A percentile compares a stretch with the other conserved stretches of the same genome.
These are phyloP conservation scores for Lysandra coridon DNA, from an alignment of 2,888 invertebrate species.

Conservation along the genomic window DNA sequence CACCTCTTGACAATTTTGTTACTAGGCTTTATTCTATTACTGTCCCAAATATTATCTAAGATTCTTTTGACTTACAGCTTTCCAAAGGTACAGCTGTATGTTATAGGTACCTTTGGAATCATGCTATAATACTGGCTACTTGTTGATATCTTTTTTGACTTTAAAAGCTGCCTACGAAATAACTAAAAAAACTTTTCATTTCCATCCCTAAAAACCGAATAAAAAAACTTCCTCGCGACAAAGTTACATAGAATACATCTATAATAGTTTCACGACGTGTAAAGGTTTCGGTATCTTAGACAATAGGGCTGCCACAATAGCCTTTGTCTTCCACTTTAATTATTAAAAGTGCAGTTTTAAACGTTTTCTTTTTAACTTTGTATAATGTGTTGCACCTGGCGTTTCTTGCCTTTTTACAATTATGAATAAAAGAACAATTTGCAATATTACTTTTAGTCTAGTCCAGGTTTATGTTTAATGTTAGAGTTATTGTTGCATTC, in stretches of 20 bases:
- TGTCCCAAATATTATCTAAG: too few species aligned
- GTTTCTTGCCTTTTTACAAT: slow-evolving; percentile 33
- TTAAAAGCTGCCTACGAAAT: background rate
- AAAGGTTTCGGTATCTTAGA: slow-evolving; percentile 43
- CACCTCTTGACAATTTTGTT: too few species aligned
- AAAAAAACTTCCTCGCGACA: background rate
- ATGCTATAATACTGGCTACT: too few species aligned
- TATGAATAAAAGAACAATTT: slow-evolving; percentile 35
- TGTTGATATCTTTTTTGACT: background rate
- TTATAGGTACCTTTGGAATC: too few species aligned
- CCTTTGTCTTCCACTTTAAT: slow-evolving; percentile 41
- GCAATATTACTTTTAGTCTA: slow-evolving; percentile 34
- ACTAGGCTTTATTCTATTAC: too few species aligned
- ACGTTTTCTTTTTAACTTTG: slow-evolving; percentile 39
- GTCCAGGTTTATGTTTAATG: slow-evolving; percentile 27
- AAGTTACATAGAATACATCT: slow-evolving; percentile 29
- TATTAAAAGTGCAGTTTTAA: slow-evolving; percentile 43
- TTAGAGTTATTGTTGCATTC: background rate
- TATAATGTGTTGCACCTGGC: slow-evolving; percentile 34
- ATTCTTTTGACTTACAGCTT: too few species aligned
- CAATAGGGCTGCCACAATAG: slow-evolving; percentile 41
- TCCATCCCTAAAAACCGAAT: slow-evolving; percentile 50
- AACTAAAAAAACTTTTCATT: background rate
- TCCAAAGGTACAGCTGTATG: too few species aligned
- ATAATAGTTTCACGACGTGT: slow-evolving; percentile 41